These are phyloP conservation scores for Odocoileus virginianus DNA, from an alignment of 2,113 vertebrate species.

Conservation along the genomic window DNA sequence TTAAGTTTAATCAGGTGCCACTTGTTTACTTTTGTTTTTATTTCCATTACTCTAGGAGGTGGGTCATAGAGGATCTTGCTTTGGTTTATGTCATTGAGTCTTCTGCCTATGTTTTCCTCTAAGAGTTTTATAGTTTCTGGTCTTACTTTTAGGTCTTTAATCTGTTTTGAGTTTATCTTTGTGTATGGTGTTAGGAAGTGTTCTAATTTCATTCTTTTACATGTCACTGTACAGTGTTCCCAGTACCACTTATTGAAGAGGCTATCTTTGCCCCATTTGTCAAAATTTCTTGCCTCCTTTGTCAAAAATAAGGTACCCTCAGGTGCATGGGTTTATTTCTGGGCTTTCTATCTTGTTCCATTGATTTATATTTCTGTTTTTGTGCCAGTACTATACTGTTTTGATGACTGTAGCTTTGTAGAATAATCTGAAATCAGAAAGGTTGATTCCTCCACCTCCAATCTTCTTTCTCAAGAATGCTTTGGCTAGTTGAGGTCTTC, in stretches of 20 bases:
- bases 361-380: neutral
- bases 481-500: neutral
- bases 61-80: neutral
- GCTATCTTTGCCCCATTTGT: neutral
- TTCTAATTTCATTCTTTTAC: neutral
- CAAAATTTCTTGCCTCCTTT: neutral
- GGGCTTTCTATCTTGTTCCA: neutral
- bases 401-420: neutral
- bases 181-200: neutral
- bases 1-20: neutral
- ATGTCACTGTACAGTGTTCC: neutral
- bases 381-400: neutral
- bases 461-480: neutral
- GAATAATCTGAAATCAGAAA: neutral
- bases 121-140: neutral
- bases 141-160: neutral
- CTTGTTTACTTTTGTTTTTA: neutral
- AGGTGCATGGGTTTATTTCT: neutral
- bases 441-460: neutral
- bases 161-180: neutral
- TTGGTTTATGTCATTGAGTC: neutral
- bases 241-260: neutral
- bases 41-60: neutral
- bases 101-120: neutral
- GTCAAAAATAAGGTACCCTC: neutral